Evolutionary conservation across 2,797 vertebrate species (phyloP).

Genomic region (Myiotriccus ornatus): DNA sequence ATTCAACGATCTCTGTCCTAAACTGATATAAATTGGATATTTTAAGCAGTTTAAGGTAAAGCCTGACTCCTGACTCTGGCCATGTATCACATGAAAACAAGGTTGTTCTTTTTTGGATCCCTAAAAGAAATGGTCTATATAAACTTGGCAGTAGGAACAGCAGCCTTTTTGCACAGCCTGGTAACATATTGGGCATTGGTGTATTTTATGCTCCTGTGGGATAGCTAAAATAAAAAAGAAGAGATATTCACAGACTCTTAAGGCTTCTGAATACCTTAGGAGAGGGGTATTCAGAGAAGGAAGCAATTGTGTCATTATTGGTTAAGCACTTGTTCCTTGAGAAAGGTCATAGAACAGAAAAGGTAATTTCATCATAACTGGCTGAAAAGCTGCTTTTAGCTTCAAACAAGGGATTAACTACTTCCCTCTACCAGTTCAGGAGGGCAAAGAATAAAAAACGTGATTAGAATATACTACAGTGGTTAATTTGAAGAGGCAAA

Average conservation of each 20-base stretch:
- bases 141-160: not conserved
- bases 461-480: not conserved
- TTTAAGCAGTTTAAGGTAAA: not conserved
- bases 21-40: not conserved
- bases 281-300: not conserved
- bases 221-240: not conserved
- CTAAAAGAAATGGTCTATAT: not conserved
- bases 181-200: not conserved
- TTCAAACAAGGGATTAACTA: conserved; percentile 15
- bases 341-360: not conserved
- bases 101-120: not conserved
- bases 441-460: not conserved
- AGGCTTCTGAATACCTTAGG: not conserved
- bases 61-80: not conserved
- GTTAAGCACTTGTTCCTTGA: not conserved
- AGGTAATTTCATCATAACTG: not conserved
- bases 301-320: not conserved
- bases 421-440: not conserved
- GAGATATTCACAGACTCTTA: not conserved
- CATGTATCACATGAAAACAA: not conserved
- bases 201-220: not conserved
- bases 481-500: not conserved
- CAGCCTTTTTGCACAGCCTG: not conserved
- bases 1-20: not conserved
- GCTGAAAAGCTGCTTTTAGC: not conserved